These are phyloP conservation scores for Cinara cedri DNA, from an alignment of 2,888 invertebrate genomes.

Conservation along the genomic window DNA sequence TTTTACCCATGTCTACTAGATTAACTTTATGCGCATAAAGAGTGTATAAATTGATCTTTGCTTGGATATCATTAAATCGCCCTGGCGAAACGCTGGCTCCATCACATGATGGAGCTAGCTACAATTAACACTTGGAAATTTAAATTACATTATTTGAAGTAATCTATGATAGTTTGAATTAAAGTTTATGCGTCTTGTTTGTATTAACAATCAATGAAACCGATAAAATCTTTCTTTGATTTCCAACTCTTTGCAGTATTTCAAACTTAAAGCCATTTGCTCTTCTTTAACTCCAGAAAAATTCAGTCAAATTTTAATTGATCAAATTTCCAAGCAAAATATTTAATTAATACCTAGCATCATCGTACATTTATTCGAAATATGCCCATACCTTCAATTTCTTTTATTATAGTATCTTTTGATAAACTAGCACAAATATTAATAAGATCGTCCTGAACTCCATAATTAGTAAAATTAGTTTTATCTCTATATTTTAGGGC, in stretches of 20 bases:
- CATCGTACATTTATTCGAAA: not conserved
- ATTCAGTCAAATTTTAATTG: not conserved
- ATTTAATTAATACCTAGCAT: slow-evolving; percentile 8
- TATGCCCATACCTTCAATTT: not conserved
- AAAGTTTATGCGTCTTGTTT: slow-evolving; percentile 9
- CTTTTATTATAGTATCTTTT: not conserved
- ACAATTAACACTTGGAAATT: not conserved
- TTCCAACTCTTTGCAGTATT: not conserved
- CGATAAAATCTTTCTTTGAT: not conserved
- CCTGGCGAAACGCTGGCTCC: not conserved
- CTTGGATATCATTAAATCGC: slow-evolving; percentile 1
- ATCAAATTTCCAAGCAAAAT: not conserved
- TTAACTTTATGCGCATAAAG: not conserved
- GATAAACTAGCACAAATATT: slow-evolving; percentile 1
- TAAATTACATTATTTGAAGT: not conserved
- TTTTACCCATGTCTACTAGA: slow-evolving; percentile 8
- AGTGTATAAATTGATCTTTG: not conserved
- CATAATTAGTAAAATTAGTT: not conserved
- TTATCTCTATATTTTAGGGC: not conserved
- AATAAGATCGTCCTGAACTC: not conserved
- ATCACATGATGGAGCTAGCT: not conserved
- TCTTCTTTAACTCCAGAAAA: slow-evolving; percentile 19
- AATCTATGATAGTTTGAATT: not conserved
- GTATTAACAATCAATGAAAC: slow-evolving; percentile 9
- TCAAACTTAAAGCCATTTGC: slow-evolving; percentile 11